Evolutionary conservation across 2,797 vertebrate genomes (phyloP), one percentile per base, ranked within the genome.

Genomic region (Yasuhikotakia modesta): DNA sequence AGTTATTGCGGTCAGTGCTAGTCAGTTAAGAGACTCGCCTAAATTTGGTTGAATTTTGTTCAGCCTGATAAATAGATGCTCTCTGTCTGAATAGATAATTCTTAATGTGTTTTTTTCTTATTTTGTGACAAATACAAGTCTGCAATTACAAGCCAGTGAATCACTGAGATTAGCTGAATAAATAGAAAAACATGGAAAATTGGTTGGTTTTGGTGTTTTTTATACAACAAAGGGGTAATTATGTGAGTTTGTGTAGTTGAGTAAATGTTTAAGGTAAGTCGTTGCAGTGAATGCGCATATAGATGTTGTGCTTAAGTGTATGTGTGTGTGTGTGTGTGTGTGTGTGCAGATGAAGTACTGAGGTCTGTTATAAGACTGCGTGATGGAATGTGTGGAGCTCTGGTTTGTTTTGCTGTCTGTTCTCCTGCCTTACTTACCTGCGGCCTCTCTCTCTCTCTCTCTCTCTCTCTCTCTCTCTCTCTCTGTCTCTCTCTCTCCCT

Each of bases 311-410:
- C 27, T 58, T 12, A 27, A 27, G 12, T 24, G 12, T 57, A 24
- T 24, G 53, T 70, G 35, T 70, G 35, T 58, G 35, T 43, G 57
- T 30, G 64, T 68, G 64, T 48, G 11, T 14, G 78, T 50, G 63
- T 67, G 43, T 66, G 77, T 66, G 58, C 67, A 78, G 10, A 17
- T 0, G 7, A 39, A 78, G 43, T 68, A 76, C 81, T 35, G 12
- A 87, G 84, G 76, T 48, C 58, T 78, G 73, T 16, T 75, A 89
- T 86, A 81, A 89, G 86, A 65, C 86, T 87, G 89, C 79, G 83
- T 89, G 89, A 90, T 91, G 91, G 91, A 91, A 93, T 92, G 91
- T 92, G 91, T 84, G 88, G 64, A 71, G 88, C 85, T 91, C 89
- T 93, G 91, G 87, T 91, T 92, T 91, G 86, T 90, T 92, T 93